Percentiles rank a stretch among this genome's conserved stretches.
Conservation (phyloP, 2,888 invertebrate genomes). For the Empis stercorea region DNA sequence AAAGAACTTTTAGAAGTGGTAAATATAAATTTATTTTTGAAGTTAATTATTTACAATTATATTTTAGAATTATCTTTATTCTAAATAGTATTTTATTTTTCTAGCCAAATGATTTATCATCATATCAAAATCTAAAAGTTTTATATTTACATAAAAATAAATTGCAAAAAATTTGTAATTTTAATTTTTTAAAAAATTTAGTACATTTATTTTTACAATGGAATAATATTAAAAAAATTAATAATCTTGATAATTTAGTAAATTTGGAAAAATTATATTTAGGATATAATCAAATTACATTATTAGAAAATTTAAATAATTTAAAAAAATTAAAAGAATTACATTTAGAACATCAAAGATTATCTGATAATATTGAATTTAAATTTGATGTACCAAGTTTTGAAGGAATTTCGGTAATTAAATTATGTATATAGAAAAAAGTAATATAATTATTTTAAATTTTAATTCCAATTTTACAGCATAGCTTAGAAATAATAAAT, state of each 20-base stretch:
- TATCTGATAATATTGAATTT: slow-evolving; percentile 42
- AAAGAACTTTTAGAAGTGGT: slow-evolving; percentile 45
- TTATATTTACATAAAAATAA: slow-evolving; percentile 72
- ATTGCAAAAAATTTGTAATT: slow-evolving; percentile 58
- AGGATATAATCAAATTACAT: slow-evolving; percentile 52
- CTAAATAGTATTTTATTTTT: slow-evolving; percentile 11
- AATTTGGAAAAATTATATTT: slow-evolving; percentile 67
- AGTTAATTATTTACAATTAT: neutral
- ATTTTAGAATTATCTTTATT: neutral
- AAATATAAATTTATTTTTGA: slow-evolving; percentile 15
- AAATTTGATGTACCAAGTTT: slow-evolving; percentile 55
- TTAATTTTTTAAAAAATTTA: slow-evolving; percentile 49
- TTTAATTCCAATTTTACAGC: slow-evolving; percentile 29
- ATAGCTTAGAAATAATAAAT: slow-evolving; percentile 44
- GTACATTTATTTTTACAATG: slow-evolving; percentile 62
- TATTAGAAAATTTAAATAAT: slow-evolving; percentile 54
- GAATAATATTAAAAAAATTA: slow-evolving; percentile 59
- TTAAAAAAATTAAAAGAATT: slow-evolving; percentile 48
- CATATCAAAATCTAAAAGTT: slow-evolving; percentile 41
- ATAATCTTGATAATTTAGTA: slow-evolving; percentile 46
- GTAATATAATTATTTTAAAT: slow-evolving; percentile 15
- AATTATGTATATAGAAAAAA: no score
- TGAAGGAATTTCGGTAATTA: slow-evolving; percentile 42
- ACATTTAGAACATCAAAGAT: slow-evolving; percentile 52
- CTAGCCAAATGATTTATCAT: slow-evolving; percentile 9